Evolutionary conservation across 1,140 invertebrate species (phyloP).

Genomic region (Neodiprion virginianus): DNA sequence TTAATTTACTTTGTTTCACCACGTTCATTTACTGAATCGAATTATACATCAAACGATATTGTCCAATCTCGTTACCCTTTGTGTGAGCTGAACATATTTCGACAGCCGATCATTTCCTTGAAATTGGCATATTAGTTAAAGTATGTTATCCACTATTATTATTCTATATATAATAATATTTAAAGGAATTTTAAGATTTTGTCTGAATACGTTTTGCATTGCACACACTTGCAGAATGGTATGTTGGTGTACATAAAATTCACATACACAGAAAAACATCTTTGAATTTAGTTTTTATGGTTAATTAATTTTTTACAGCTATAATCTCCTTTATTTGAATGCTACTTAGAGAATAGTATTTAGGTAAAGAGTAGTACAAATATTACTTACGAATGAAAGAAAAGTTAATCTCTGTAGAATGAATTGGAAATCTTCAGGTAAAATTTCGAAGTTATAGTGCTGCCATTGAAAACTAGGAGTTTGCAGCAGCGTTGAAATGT

Average conservation of each 20-base stretch:
- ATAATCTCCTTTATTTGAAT: slow-evolving; percentile 52
- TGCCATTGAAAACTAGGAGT: not conserved
- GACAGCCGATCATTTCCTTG: slow-evolving; percentile 32
- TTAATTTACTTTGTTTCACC: slow-evolving; percentile 23
- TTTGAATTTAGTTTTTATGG: slow-evolving; percentile 49
- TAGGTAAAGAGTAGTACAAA: not conserved
- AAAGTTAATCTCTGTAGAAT: slow-evolving; percentile 2
- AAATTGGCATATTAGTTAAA: not conserved
- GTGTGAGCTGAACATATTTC: slow-evolving; percentile 49
- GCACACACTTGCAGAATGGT: slow-evolving; percentile 62
- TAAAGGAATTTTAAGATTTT: not conserved
- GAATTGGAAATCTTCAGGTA: not conserved
- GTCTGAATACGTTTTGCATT: slow-evolving; percentile 52
- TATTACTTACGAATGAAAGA: not conserved
- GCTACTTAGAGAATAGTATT: slow-evolving; percentile 51
- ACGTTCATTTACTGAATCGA: slow-evolving; percentile 14
- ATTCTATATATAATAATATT: not conserved
- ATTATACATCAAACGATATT: slow-evolving; percentile 18
- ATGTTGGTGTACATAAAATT: slow-evolving; percentile 64
- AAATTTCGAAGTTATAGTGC: not conserved
- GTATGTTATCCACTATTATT: not conserved
- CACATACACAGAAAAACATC: slow-evolving; percentile 57
- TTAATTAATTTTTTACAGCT: slow-evolving; percentile 30
- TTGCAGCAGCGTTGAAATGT: not conserved
- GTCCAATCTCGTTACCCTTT: slow-evolving; percentile 27